Evolutionary conservation across 2,888 invertebrate genomes (phyloP).

Genomic region (Apomyelois bistriatella): DNA sequence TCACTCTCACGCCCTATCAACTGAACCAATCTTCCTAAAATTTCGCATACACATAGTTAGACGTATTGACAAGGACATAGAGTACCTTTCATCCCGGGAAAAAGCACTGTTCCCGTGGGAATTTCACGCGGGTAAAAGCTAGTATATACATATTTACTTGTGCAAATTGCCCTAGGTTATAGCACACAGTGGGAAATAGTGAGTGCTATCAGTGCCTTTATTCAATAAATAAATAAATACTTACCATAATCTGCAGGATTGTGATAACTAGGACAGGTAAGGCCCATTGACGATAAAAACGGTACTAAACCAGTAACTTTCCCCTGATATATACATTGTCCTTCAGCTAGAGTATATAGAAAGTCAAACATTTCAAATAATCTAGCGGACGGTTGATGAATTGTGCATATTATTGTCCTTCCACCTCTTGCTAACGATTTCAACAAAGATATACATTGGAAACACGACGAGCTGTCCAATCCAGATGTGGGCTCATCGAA

Average conservation of each 20-base stretch:
- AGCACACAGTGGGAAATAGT: no score
- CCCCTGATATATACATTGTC: conserved; percentile 96
- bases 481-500: conserved; percentile 97
- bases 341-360: conserved; percentile 94
- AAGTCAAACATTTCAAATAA: conserved; percentile 98
- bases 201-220: no score
- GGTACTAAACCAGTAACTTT: conserved; percentile 90
- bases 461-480: conserved; percentile 95
- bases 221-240: background rate
- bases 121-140: no score
- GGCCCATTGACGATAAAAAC: conserved; percentile 90
- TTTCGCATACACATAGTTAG: no score
- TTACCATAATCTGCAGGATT: conserved; percentile 97
- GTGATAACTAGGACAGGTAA: conserved; percentile 96
- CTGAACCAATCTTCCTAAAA: no score
- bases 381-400: conserved; percentile 97
- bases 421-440: conserved; percentile 93
- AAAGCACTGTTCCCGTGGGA: no score
- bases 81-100: no score
- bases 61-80: no score
- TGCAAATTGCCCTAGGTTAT: no score
- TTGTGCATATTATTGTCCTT: conserved; percentile 96
- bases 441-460: conserved; percentile 93
- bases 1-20: no score
- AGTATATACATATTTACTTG: no score